A percentile compares a stretch with the other conserved stretches of the same genome.
Evolutionary conservation across 1,140 invertebrate species (phyloP).

Genomic region (Drosophila pandora): DNA sequence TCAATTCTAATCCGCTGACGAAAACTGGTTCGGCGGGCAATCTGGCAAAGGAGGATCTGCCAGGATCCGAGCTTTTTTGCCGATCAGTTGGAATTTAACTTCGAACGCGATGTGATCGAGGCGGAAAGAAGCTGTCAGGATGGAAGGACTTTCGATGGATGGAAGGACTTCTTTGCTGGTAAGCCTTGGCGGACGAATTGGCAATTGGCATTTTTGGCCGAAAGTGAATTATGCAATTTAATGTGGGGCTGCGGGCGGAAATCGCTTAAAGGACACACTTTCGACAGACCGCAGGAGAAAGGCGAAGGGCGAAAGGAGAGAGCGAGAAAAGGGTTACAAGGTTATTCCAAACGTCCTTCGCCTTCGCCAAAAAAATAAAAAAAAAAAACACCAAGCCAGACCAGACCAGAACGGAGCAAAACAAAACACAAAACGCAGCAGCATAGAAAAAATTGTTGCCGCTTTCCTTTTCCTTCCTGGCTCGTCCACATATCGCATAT

Average conservation of each 20-base stretch:
- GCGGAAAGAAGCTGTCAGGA: background rate
- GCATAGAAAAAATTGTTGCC: slow-evolving; percentile 70
- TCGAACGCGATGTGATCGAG: slow-evolving; percentile 66
- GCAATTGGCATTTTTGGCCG: background rate
- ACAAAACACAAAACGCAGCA: slow-evolving; percentile 75
- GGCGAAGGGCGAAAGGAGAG: slow-evolving; percentile 25
- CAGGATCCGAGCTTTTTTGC: slow-evolving; percentile 38
- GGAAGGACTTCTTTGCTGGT: slow-evolving; percentile 10
- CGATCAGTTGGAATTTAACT: slow-evolving; percentile 70
- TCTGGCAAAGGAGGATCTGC: slow-evolving; percentile 3
- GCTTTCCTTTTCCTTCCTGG: slow-evolving; percentile 80
- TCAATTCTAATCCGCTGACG: slow-evolving; percentile 14
- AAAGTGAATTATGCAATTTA: slow-evolving; percentile 30
- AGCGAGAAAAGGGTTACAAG: slow-evolving; percentile 80
- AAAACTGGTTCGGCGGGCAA: slow-evolving; percentile 50
- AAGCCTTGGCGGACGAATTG: background rate
- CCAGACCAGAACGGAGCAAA: slow-evolving; percentile 52
- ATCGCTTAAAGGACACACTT: slow-evolving; percentile 71
- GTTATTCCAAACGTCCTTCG: slow-evolving; percentile 82
- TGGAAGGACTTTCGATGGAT: background rate
- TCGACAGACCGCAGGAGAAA: slow-evolving; percentile 46
- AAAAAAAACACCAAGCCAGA: slow-evolving; percentile 37
- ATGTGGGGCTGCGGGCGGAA: slow-evolving; percentile 36
- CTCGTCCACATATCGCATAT: slow-evolving; percentile 55
- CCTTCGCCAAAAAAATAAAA: slow-evolving; percentile 67